Conservation (phyloP, 2,888 invertebrate genomes). For the Beris morrisii region DNA sequence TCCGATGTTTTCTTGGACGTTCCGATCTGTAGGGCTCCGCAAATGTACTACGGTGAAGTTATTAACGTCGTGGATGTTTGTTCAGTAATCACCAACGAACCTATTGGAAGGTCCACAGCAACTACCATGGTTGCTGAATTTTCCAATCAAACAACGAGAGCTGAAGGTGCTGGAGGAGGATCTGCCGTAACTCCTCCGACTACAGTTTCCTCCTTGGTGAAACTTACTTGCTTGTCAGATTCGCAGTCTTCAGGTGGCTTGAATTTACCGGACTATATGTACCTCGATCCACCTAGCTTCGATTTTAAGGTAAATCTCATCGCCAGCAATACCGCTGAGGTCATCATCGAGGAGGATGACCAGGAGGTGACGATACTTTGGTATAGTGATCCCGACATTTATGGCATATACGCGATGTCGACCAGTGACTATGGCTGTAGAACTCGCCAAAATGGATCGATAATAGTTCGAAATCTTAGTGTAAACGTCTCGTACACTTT, state of each 20-base stretch:
- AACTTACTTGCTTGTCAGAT: neutral
- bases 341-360: slow-evolving; percentile 41
- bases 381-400: slow-evolving; percentile 45
- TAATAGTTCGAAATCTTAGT: slow-evolving; percentile 43
- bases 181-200: neutral
- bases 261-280: slow-evolving; percentile 33
- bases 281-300: slow-evolving; percentile 45
- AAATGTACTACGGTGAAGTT: slow-evolving; percentile 41
- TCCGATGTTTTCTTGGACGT: slow-evolving; percentile 44
- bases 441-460: slow-evolving; percentile 17
- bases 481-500: slow-evolving; percentile 50
- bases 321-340: slow-evolving; percentile 42
- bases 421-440: slow-evolving; percentile 24
- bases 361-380: slow-evolving; percentile 46
- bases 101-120: neutral
- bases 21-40: slow-evolving; percentile 46
- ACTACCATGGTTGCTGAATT: neutral
- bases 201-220: neutral
- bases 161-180: neutral
- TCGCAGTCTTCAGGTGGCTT: neutral
- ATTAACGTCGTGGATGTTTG: slow-evolving; percentile 41
- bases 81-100: neutral
- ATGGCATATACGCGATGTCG: neutral
- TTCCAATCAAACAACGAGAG: neutral
- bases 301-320: slow-evolving; percentile 45